A percentile compares a stretch with the other conserved stretches of the same genome.
Evolutionary conservation across 2,113 vertebrate species (phyloP).

Genomic region (Chaetorhynchus papuensis): DNA sequence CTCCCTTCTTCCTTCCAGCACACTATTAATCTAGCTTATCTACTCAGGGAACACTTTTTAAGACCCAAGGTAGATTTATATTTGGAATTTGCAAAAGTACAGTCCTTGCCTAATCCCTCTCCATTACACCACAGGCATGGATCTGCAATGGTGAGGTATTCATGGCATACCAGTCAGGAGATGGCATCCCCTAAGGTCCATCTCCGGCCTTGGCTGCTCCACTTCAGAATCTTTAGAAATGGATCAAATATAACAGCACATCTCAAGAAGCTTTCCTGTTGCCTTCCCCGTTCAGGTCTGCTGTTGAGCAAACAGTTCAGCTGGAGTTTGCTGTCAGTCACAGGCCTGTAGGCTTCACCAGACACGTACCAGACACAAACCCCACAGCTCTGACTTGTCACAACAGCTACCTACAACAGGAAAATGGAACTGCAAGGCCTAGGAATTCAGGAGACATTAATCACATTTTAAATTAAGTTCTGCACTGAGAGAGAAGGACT

Average conservation of each 20-base stretch:
- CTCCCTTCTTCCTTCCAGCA: background rate
- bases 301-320: background rate
- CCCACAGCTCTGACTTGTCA: background rate
- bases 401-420: rapidly evolving
- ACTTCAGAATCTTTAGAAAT: background rate
- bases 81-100: background rate
- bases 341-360: background rate
- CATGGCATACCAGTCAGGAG: background rate
- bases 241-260: background rate
- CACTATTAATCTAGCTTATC: background rate
- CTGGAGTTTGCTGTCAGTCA: background rate
- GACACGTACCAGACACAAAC: background rate
- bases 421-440: background rate
- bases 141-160: background rate
- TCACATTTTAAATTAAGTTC: background rate
- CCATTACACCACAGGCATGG: background rate
- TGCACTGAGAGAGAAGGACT: background rate
- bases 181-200: background rate
- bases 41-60: background rate
- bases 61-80: background rate
- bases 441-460: rapidly evolving
- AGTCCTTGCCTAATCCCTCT: background rate
- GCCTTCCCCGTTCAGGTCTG: background rate
- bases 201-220: background rate
- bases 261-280: background rate